Evolutionary conservation across 2,888 invertebrate species (phyloP), one percentile per base, ranked within the genome.

Genomic region (Diadegma fenestrale): DNA sequence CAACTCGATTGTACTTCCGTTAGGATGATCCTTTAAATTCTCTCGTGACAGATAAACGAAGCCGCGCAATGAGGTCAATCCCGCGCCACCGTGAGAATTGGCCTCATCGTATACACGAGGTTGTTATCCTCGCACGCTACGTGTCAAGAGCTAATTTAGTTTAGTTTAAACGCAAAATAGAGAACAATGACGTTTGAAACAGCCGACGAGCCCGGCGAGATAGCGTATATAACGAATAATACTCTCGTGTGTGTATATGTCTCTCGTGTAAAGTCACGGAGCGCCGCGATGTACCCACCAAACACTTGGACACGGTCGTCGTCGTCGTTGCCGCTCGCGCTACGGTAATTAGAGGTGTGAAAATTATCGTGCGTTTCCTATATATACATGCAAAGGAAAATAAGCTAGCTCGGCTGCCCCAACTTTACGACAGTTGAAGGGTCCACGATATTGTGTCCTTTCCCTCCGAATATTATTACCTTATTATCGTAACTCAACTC

Each of bases 81-180:
- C 30, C 43, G 17, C 43, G 17, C 43, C 30, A 68, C 26, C 45
- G 45, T 45, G 43, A 68, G 68, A 68, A 71, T 71, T 37, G 51
- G 45, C 51, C 37, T 41, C 26, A 26, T 58, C 26, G 45, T 45
- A 45, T 68, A 68, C 66, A 45, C 61, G 75, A n/a, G 19, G 19
- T 22, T 48, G 41, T 48, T 64, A 76, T 76, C 48, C 45, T 71
- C 51, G 37, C 54, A 48, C 71, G 71, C 51, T 71, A 71, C 71
- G 71, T 71, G 51, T 71, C 71, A 54, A 51, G 71, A 71, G 71
- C 51, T 48, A 71, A 71, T 71, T 71, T 71, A 71, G 51, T 71
- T 71, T 33, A 54, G 51, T 37, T 48, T 58, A 48, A 54, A 54
- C 48, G 51, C 48, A 71, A 71, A 54, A 30, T 51, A 48, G 71